These are phyloP conservation scores for Catostomus latipinnis DNA, from an alignment of 2,797 vertebrate genomes.

Conservation along the genomic window DNA sequence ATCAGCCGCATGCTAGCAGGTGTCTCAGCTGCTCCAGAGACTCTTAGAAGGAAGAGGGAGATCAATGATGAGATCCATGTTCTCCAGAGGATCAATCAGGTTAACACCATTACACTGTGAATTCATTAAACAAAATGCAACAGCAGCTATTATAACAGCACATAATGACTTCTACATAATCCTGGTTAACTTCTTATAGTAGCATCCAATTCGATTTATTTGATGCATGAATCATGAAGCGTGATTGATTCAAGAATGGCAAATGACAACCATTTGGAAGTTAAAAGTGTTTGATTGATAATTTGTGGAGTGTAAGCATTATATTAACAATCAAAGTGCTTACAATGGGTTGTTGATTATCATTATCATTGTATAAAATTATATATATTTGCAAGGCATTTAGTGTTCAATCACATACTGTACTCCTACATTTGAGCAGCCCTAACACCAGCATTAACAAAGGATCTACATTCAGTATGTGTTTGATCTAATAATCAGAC, in stretches of 20 bases:
- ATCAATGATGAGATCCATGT: conserved; percentile 73
- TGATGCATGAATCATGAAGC: too few relatives aligned
- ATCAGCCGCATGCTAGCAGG: conserved; percentile 76
- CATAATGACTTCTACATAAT: conserved; percentile 14
- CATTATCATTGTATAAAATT: neutral
- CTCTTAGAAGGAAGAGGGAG: conserved; percentile 57
- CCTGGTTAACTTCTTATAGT: too few relatives aligned
- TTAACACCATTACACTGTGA: conserved; percentile 44
- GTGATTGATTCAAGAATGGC: neutral
- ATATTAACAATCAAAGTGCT: neutral
- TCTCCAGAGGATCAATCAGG: conserved; percentile 68
- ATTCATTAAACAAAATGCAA: conserved; percentile 45
- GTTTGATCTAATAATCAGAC: conserved; percentile 19
- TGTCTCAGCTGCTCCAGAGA: conserved; percentile 71
- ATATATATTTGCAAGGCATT: neutral
- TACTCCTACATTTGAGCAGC: neutral
- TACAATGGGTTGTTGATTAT: too few relatives aligned
- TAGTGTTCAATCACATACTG: neutral
- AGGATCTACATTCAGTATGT: conserved; percentile 21
- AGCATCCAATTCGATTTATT: too few relatives aligned
- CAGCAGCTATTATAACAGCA: conserved; percentile 5
- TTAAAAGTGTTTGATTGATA: too few relatives aligned
- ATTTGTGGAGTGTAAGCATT: neutral
- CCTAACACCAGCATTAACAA: conserved; percentile 7
- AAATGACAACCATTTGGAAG: neutral